Base-by-base conservation (phyloP, 2,888 invertebrate genomes). In the Ophion ellenae region DNA sequence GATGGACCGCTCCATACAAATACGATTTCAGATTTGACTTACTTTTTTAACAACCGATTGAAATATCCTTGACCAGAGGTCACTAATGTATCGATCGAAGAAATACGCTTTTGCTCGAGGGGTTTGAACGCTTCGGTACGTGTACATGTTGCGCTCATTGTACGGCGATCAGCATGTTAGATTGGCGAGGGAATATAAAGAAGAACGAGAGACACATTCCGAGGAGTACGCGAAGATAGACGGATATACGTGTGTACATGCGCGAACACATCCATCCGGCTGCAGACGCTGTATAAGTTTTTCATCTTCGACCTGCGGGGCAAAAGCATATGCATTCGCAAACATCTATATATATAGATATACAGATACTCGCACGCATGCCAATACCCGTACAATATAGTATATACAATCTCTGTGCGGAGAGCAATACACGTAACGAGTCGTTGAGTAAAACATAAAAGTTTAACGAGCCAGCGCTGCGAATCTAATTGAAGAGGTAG, bases 401-500 rank as follows among this genome's bases (percentile, higher is more conserved):
- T 70, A 64, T 61, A 66, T 17, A 20, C 47, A 63, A 81, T 75
- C 69, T 57, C 67, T 69, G 81, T 69, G 78, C 82, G 73, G 67
- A 84, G 80, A n/a, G 84, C 70, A 59, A 57, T 64, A 71, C 80
- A 86, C 84, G 86, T 88, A 90, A 90, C 89, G 87, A 88, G 86
- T 87, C 88, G 89, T 88, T 90, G 90, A 91, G 90, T 90, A 90
- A 91, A 91, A 91, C 90, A 88, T 91, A 91, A 92, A 91, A 89
- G 88, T 90, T 90, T 92, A 92, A 93, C 91, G 91, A 92, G 91
- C 90, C 80, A 88, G 88, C 86, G 90, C 89, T 90, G 90, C 89
- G 86, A 90, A 89, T 89, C 91, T 92, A 92, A 92, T 93, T 92
- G 92, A 92, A 90, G 88, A 91, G 87, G 89, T 86, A 89, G 77